Conservation (phyloP, 2,888 invertebrate species). For the Terebella lapidaria region DNA sequence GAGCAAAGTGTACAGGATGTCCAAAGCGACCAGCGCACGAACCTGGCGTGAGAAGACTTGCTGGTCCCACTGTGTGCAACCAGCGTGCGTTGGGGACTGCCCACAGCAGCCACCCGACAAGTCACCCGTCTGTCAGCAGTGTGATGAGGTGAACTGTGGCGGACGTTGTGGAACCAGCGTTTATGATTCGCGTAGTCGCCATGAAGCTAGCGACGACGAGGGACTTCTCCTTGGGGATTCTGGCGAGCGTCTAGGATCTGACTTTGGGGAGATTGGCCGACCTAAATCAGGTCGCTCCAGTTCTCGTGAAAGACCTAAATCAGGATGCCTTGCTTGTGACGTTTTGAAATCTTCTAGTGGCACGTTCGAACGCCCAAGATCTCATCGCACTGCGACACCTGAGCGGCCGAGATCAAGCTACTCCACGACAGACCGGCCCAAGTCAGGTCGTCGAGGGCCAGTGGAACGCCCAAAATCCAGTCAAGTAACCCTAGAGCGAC, state of each 20-base stretch:
- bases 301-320: background rate
- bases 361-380: too few relatives aligned
- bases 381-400: too few relatives aligned
- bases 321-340: background rate
- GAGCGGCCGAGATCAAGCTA: background rate
- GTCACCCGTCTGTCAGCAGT: background rate
- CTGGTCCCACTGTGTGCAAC: slow-evolving; percentile 36
- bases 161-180: background rate
- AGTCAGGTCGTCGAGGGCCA: background rate
- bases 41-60: slow-evolving; percentile 30
- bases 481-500: background rate
- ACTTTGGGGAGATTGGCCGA: background rate
- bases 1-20: background rate
- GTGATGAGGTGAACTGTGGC: background rate
- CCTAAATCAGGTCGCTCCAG: too few relatives aligned
- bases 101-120: slow-evolving; percentile 28
- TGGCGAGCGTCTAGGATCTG: too few relatives aligned
- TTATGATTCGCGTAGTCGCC: background rate
- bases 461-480: background rate
- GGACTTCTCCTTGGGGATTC: too few relatives aligned
- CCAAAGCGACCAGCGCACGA: slow-evolving; percentile 16
- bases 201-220: background rate
- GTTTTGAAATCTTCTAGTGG: background rate
- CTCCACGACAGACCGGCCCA: background rate
- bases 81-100: slow-evolving; percentile 42